A percentile compares a stretch with the other conserved stretches of the same genome.
Evolutionary conservation across 1,140 invertebrate genomes (phyloP).

Genomic region (Zaprionus taronus): DNA sequence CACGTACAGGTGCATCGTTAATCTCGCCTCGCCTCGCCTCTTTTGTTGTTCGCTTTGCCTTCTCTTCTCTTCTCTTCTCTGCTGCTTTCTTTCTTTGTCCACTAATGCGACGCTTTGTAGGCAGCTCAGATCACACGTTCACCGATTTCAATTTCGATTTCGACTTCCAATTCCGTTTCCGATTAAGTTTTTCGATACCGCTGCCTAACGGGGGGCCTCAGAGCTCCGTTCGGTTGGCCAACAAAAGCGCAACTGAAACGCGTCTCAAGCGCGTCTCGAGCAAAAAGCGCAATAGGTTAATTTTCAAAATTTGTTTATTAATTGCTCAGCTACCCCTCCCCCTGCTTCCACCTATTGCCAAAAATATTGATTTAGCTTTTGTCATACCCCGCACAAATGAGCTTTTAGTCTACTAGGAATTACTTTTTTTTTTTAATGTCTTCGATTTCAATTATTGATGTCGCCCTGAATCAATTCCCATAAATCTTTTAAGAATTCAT

Average conservation of each 20-base stretch:
- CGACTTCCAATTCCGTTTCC: constrained; percentile 3
- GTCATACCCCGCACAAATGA: neutral
- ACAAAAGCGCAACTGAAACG: constrained; percentile 34
- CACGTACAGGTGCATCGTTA: constrained; percentile 56
- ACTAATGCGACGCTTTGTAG: constrained; percentile 69
- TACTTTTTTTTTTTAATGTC: neutral
- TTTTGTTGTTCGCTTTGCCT: neutral
- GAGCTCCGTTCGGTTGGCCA: constrained; percentile 43
- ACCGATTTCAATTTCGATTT: constrained; percentile 9
- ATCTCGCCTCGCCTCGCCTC: neutral
- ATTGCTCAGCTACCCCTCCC: neutral
- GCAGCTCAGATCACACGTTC: constrained; percentile 35
- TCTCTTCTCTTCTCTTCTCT: neutral
- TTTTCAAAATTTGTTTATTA: constrained; percentile 18
- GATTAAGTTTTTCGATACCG: neutral
- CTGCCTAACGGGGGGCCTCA: neutral
- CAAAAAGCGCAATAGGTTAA: constrained; percentile 15
- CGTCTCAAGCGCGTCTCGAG: neutral
- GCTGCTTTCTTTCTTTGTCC: constrained; percentile 22
- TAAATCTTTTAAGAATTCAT: too few relatives aligned
- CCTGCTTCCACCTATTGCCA: neutral
- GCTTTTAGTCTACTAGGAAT: too few relatives aligned
- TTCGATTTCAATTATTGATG: neutral
- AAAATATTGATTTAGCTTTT: neutral
- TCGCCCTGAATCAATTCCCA: too few relatives aligned